Base-by-base conservation (phyloP, 1,140 invertebrate species). In the Heterodera schachtii region DNA sequence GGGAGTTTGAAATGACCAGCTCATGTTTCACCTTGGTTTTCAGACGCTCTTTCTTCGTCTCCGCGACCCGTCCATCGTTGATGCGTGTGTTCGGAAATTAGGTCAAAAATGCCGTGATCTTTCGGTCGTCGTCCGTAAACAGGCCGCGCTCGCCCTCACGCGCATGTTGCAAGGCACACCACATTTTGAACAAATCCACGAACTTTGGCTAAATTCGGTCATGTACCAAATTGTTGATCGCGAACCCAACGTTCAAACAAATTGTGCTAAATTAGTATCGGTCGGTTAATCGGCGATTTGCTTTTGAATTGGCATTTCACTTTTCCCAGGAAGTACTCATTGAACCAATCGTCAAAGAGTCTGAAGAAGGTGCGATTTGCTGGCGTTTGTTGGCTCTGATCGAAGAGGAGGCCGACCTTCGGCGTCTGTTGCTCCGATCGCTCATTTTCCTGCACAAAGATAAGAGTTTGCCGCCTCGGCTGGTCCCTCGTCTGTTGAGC, bases 91-190 rank as follows among this genome's bases (percentile, higher is more conserved):
- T 64, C 19, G n/a, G 13, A 46, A 70, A 46, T 41, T 78, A 0
- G 13, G 60, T 16, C 19, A 19, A 13, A 78, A 78, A 43, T 83
- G 81, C 52, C 75, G 83, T 21, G 82, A 83, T 73, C 9, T 70
- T 31, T 57, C 82, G 4, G 11, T 84, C 4, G 75, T 46, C 47
- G 73, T 85, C 21, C 82, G 84, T 3, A 85, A 85, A 66, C 84
- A 85, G n/a, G 84, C 84, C 3, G 85, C 84, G 11, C 41, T 46
- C 6, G 73, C 85, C n/a, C 57, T 85, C 21, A 86, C 86, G n/a
- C 47, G 57, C n/a, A 46, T 85, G 16, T 31, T 85, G 1, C 70
- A 74, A n/a, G 31, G 47, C 57, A 64, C 21, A 31, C 49, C 46
- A 5, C 21, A 43, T 7, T 44, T 41, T 5, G 82, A 79, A 31